phyloP scores from a whole-genome alignment of 2,888 invertebrate genomes.

The Drosophila mayaguana region DNA sequence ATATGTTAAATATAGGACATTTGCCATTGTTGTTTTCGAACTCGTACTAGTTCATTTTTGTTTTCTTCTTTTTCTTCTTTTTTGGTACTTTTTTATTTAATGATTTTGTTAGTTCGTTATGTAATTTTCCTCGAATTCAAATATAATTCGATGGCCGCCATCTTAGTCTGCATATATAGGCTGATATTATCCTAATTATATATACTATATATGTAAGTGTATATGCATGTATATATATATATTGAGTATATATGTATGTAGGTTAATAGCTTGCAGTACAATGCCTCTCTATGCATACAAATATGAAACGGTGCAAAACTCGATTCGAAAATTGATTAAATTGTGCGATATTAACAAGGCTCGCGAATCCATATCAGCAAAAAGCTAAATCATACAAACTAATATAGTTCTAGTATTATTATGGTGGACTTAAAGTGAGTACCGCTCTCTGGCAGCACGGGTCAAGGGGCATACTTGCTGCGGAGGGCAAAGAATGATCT shows the following conservation, averaged over 20 bases:
- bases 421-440: constrained; percentile 1
- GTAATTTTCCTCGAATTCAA: not conserved
- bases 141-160: constrained; percentile 1
- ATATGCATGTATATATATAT: not conserved
- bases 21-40: constrained; percentile 26
- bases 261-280: constrained; percentile 16
- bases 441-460: not conserved
- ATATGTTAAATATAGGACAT: constrained; percentile 83
- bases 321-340: constrained; percentile 19
- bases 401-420: not conserved
- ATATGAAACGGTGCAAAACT: constrained; percentile 27
- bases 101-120: constrained; percentile 2
- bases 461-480: not conserved
- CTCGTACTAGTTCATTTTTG: constrained; percentile 7
- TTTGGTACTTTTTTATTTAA: not conserved
- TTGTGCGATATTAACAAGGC: constrained; percentile 19
- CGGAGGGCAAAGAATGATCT: not conserved
- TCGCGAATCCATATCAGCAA: constrained; percentile 30
- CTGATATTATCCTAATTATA: constrained; percentile 11
- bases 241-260: constrained; percentile 16
- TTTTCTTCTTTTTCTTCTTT: not conserved
- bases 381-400: constrained; percentile 16
- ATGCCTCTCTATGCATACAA: constrained; percentile 28
- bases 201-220: not conserved
- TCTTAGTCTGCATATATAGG: constrained; percentile 6